Conservation (phyloP, 2,797 vertebrate genomes). For the Passerculus sandwichensis region DNA sequence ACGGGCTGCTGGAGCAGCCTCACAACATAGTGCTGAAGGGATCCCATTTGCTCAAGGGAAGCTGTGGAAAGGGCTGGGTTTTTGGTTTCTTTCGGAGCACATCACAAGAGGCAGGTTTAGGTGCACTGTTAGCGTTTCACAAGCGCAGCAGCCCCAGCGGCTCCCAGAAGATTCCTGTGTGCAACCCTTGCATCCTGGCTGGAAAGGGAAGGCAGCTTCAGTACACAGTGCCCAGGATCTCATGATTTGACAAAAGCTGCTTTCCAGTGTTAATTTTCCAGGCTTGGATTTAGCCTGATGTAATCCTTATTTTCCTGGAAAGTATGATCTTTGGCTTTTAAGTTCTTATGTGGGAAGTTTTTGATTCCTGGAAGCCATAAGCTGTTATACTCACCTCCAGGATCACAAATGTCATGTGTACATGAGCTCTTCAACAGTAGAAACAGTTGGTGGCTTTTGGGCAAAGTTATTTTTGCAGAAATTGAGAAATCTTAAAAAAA, state of each 20-base stretch:
- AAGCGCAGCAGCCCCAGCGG: fast-evolving
- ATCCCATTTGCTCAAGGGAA: background rate
- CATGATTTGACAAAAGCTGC: background rate
- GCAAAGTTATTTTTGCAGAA: background rate
- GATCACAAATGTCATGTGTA: background rate
- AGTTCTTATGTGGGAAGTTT: background rate
- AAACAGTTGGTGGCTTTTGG: background rate
- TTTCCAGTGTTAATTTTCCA: background rate
- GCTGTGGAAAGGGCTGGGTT: background rate
- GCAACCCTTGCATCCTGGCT: background rate
- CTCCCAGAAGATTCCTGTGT: background rate
- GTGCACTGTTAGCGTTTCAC: background rate
- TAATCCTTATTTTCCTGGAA: background rate
- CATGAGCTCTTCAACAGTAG: background rate
- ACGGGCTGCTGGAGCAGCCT: background rate
- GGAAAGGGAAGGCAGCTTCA: background rate
- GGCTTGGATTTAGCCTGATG: background rate
- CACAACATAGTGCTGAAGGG: background rate
- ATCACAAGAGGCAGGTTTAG: background rate
- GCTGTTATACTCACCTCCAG: background rate
- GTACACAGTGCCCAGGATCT: background rate
- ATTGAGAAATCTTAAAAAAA: background rate
- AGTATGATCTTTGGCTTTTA: background rate
- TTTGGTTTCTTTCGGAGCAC: background rate
- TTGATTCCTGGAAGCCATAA: background rate